phyloP scores from a whole-genome alignment of 1,140 invertebrate species.

The Drosophila pseudoananassae region DNA sequence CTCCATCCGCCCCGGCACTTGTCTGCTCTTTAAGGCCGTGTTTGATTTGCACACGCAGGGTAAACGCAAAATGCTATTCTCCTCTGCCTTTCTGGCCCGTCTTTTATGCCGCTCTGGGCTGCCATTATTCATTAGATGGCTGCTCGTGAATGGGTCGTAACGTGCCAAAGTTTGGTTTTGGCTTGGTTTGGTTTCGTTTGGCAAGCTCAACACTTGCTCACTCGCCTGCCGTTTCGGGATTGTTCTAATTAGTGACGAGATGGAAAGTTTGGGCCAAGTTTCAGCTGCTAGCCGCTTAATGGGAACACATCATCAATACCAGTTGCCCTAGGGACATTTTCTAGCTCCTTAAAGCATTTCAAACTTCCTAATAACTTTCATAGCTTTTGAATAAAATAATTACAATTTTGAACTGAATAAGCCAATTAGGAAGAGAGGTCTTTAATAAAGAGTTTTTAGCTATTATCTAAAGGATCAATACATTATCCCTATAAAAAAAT shows the following conservation, averaged over 20 bases:
- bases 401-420: background rate
- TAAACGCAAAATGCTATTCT: conserved; percentile 12
- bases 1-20: background rate
- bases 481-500: too few species aligned
- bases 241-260: conserved; percentile 30
- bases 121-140: conserved; percentile 52
- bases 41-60: conserved; percentile 46
- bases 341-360: background rate
- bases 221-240: conserved; percentile 12
- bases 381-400: background rate
- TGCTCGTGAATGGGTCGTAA: conserved; percentile 11
- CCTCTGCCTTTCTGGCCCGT: conserved; percentile 19
- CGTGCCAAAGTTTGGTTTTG: conserved; percentile 22
- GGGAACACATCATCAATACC: conserved; percentile 1
- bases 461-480: too few species aligned
- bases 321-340: background rate
- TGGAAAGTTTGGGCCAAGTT: conserved; percentile 21
- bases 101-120: conserved; percentile 38
- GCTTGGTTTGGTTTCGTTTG: conserved; percentile 6
- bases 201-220: conserved; percentile 4
- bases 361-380: background rate
- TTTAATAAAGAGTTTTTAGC: too few species aligned
- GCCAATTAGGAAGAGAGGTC: too few species aligned
- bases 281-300: conserved; percentile 1
- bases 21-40: conserved; percentile 22